Conservation (phyloP, 2,113 vertebrate genomes). For the Perca schrenkii region DNA sequence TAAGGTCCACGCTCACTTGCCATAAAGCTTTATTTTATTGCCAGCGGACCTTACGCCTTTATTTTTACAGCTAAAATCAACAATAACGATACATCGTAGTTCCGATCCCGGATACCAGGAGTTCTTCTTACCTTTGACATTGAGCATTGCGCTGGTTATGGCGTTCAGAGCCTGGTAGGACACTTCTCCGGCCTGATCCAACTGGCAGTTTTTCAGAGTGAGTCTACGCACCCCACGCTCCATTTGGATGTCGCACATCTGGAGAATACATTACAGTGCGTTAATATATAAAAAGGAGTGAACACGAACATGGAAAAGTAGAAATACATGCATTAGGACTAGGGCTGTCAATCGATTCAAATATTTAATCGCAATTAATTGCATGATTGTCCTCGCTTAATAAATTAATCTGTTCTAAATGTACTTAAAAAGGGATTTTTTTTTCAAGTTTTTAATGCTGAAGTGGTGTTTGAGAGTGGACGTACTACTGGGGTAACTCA, state of each 20-base stretch:
- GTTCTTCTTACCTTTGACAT: conserved; percentile 90
- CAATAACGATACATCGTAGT: fast-evolving
- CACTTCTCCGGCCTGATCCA: conserved; percentile 96
- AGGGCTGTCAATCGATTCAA: no score
- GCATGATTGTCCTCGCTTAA: no score
- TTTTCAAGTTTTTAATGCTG: no score
- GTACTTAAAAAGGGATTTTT: no score
- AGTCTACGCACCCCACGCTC: conserved; percentile 92
- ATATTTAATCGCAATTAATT: no score
- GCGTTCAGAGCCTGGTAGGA: conserved; percentile 95
- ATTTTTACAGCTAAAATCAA: conserved; percentile 22
- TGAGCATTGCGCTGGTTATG: conserved; percentile 91
- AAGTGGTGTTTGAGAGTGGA: no score
- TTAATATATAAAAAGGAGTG: neutral
- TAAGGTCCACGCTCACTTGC: conserved; percentile 32
- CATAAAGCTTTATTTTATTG: conserved; percentile 47
- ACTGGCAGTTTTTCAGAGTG: conserved; percentile 90
- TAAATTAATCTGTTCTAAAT: no score
- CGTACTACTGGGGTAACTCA: no score
- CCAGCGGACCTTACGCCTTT: conserved; percentile 48
- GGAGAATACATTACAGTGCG: conserved; percentile 24
- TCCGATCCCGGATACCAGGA: neutral
- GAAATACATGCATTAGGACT: neutral
- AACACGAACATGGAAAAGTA: neutral
- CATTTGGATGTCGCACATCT: conserved; percentile 95